Base-by-base conservation (phyloP, 2,113 vertebrate species). In the Alaudala cheleensis region DNA sequence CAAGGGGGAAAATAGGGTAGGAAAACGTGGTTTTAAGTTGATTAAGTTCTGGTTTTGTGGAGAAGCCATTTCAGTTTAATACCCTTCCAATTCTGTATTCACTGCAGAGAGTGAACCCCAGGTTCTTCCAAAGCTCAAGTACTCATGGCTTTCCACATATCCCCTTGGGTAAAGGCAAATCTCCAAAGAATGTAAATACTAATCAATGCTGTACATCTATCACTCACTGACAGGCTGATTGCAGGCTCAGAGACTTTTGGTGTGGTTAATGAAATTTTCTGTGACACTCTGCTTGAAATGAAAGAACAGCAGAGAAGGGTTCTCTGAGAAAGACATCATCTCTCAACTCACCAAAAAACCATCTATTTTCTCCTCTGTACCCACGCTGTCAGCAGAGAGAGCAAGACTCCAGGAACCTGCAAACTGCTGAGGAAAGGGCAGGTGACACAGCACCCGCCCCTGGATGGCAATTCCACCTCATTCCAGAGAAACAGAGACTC, bases 381-480 rank as follows among this genome's bases (percentile, higher is more conserved):
- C 53, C 42, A 45, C 0, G 0, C 31, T 31, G 65, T 2, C 64
- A 33, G 23, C 4, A 2, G 44, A 40, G 65, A 92, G n/a, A 74
- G 12, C 17, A 70, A 85, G 69, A 79, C 14, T 22, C 65, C 34
- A 86, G 37, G 49, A 64, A 53, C 5, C 44, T 40, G 34, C 2
- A 5, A 62, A 53, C 2, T 24, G 53, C 20, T 11, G 33, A 65
- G 42, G 37, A 54, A 71, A 70, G 18, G 12, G 51, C 58, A 29
- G 93, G 50, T 34, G 44, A 70, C 64, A 85, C 6, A 51, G 24
- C 42, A 33, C 37, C 33, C 37, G 0, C 7, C 10, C 11, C 8
- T 18, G 12, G 47, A 39, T 13, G 12, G 40, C 34, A 78, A 60
- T 33, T 40, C 49, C 25, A 14, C 14, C 47, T 69, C 24, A 19